Evolutionary conservation across 2,113 vertebrate species (phyloP).

Genomic region (Oreochromis spilurus): DNA sequence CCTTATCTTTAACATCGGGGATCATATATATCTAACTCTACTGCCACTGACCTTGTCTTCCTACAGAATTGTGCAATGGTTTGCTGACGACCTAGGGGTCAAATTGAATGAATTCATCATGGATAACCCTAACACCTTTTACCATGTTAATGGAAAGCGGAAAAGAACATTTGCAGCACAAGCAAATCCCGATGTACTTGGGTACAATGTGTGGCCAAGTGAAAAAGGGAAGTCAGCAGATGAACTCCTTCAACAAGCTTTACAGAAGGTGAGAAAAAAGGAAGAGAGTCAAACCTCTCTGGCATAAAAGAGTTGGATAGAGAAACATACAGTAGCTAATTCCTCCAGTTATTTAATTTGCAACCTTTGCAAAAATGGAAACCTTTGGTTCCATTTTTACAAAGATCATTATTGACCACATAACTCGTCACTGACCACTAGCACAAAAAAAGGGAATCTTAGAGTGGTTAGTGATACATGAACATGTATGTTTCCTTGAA

Average conservation of each 20-base stretch:
- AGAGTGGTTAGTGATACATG: neutral
- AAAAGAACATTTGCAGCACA: neutral
- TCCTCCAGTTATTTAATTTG: neutral
- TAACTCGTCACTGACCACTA: neutral
- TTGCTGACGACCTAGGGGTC: neutral
- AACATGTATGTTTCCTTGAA: neutral
- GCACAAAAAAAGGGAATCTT: neutral
- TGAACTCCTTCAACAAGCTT: neutral
- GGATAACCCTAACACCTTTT: constrained; percentile 21
- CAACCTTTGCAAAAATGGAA: neutral
- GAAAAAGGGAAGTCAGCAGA: neutral
- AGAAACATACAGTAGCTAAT: neutral
- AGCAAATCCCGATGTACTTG: neutral
- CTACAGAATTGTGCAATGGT: constrained; percentile 13
- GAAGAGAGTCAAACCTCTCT: neutral
- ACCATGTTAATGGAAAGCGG: neutral
- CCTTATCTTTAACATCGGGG: neutral
- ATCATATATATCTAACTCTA: neutral
- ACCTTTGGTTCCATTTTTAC: neutral
- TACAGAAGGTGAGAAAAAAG: constrained; percentile 1
- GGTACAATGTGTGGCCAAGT: neutral
- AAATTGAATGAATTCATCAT: neutral
- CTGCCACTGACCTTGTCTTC: neutral
- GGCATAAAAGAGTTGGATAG: rapidly evolving
- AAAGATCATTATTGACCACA: neutral